phyloP scores from a whole-genome alignment of 2,888 invertebrate genomes.

The Lycaena phlaeas region DNA sequence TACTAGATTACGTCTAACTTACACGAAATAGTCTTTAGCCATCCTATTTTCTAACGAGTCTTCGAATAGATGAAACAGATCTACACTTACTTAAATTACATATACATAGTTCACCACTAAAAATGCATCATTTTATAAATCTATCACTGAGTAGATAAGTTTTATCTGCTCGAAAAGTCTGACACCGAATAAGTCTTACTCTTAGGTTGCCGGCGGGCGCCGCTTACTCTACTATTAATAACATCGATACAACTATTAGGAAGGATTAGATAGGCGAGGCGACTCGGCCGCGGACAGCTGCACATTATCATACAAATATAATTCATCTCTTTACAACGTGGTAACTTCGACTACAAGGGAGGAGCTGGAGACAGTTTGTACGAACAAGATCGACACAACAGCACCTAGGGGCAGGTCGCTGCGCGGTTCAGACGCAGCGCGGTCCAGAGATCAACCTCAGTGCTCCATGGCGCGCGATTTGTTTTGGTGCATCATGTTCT shows the following conservation, averaged over 20 bases:
- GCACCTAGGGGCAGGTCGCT: conserved; percentile 17
- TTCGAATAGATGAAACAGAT: conserved; percentile 73
- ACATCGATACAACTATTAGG: conserved; percentile 61
- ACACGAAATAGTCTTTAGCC: conserved; percentile 66
- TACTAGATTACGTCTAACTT: conserved; percentile 52
- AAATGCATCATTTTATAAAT: conserved; percentile 63
- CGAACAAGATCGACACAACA: conserved; percentile 38
- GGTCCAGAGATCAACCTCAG: conserved; percentile 40
- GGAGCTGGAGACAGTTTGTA: conserved; percentile 56
- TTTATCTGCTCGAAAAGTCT: conserved; percentile 71
- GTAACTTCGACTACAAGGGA: conserved; percentile 59
- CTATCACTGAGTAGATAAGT: conserved; percentile 70
- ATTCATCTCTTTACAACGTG: conserved; percentile 65
- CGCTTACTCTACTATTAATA: neutral
- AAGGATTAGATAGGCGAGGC: conserved; percentile 60
- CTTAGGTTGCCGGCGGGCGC: conserved; percentile 29
- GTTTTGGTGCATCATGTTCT: conserved; percentile 83
- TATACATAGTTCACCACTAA: conserved; percentile 65
- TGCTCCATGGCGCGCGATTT: conserved; percentile 63
- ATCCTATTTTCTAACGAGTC: conserved; percentile 65
- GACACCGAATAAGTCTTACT: conserved; percentile 46
- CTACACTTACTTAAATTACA: conserved; percentile 59
- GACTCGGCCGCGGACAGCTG: conserved; percentile 64
- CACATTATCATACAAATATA: conserved; percentile 59
- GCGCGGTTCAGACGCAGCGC: conserved; percentile 29